Percentiles rank a stretch among this genome's conserved stretches.
Evolutionary conservation across 2,797 vertebrate genomes (phyloP).

Genomic region (Myripristis murdjan): DNA sequence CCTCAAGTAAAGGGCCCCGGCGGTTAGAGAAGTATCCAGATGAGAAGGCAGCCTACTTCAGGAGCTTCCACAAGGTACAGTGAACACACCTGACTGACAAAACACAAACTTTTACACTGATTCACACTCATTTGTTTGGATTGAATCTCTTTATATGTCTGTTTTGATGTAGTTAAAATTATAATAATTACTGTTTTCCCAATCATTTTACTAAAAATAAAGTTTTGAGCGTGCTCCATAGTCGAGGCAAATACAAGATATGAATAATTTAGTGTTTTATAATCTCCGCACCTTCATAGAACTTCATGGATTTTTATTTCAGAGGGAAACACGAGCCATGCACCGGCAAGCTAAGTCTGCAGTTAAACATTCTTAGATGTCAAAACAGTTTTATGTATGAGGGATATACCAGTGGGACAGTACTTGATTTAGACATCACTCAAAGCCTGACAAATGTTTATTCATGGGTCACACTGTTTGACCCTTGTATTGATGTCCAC

Average conservation of each 20-base stretch:
- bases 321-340: not conserved
- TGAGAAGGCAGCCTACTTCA: conserved; percentile 98
- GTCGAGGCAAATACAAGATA: not conserved
- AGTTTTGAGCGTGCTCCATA: too few species aligned
- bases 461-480: conserved; percentile 17
- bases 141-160: not conserved
- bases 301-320: not conserved
- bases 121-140: not conserved
- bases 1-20: conserved; percentile 97
- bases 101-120: not conserved
- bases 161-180: not conserved
- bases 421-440: not conserved
- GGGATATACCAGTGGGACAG: conserved; percentile 1
- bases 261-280: not conserved
- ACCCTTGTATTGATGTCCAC: conserved; percentile 22
- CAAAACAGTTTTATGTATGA: conserved; percentile 16
- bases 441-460: conserved; percentile 16
- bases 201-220: too few species aligned
- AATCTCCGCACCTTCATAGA: not conserved
- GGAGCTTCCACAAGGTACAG: conserved; percentile 96
- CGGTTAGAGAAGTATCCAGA: conserved; percentile 98
- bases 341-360: not conserved
- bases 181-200: too few species aligned
- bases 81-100: conserved; percentile 28
- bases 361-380: conserved; percentile 2